A percentile compares a stretch with the other conserved stretches of the same genome.
Conservation (phyloP, 30 jellyfish, hydroid and myxozoan species). For the Aurelia coerulea region DNA sequence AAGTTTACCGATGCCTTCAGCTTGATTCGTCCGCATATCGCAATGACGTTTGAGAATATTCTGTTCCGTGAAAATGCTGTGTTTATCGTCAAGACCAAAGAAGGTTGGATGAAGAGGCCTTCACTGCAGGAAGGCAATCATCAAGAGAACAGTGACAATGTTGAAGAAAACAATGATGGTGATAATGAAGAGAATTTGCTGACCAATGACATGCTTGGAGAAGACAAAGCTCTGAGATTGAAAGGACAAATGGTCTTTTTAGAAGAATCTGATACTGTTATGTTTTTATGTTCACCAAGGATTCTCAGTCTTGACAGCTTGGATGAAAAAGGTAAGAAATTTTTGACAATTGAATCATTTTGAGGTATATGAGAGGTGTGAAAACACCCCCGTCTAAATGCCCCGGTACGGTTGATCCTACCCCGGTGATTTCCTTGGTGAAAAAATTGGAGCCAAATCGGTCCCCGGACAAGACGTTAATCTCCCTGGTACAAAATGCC, state of each 20-base stretch:
- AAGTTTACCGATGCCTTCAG: constrained; percentile 68
- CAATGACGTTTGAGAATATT: constrained; percentile 61
- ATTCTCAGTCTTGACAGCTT: constrained; percentile 86
- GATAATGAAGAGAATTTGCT: constrained; percentile 23
- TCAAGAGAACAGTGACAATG: background rate
- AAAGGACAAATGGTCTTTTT: constrained; percentile 88
- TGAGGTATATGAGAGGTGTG: no score
- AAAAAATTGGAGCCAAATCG: no score
- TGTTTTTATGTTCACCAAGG: constrained; percentile 81
- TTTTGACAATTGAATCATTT: no score
- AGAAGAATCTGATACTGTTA: constrained; percentile 68
- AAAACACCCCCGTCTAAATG: no score
- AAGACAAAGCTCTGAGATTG: constrained; percentile 60
- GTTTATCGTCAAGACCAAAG: constrained; percentile 67
- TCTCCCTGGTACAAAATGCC: no score
- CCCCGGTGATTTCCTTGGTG: no score
- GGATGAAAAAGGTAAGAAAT: constrained; percentile 75
- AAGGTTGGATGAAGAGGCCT: constrained; percentile 60
- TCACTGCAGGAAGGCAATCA: constrained; percentile 47
- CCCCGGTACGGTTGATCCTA: no score
- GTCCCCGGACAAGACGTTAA: no score
- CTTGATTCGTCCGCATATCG: constrained; percentile 69
- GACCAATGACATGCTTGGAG: constrained; percentile 42
- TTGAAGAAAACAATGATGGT: constrained; percentile 2
- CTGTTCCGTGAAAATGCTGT: constrained; percentile 68